A percentile compares a stretch with the other conserved stretches of the same genome.
Conservation (phyloP, 2,113 vertebrate species). For the Cebus imitator region DNA sequence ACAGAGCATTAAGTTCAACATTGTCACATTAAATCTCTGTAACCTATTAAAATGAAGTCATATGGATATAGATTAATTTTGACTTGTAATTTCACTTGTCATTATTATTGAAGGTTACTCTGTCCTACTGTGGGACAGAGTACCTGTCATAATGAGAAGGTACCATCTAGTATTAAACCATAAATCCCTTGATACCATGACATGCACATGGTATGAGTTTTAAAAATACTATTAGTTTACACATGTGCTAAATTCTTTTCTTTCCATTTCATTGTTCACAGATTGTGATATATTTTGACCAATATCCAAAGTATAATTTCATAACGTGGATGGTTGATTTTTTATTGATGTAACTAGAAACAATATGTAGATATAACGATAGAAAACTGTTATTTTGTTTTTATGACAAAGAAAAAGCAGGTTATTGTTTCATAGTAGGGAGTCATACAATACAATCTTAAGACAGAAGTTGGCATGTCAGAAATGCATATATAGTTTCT, state of each 20-base stretch:
- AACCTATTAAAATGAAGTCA: constrained; percentile 1
- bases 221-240: neutral
- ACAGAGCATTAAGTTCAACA: neutral
- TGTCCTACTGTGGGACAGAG: neutral
- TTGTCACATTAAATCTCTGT: neutral
- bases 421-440: neutral
- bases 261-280: constrained; percentile 17
- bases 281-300: neutral
- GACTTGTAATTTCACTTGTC: neutral
- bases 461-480: neutral
- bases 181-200: neutral
- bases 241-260: neutral
- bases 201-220: neutral
- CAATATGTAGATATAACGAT: neutral
- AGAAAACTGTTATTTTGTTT: neutral
- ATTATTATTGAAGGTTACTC: neutral
- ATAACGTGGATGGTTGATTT: neutral
- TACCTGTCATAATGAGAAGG: neutral
- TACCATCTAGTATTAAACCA: neutral
- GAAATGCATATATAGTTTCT: neutral
- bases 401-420: neutral
- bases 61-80: neutral
- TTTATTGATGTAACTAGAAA: constrained; percentile 19
- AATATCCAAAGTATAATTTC: neutral
- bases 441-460: neutral